Evolutionary conservation across 2,888 invertebrate genomes (phyloP).

Genomic region (Fabriciana adippe): DNA sequence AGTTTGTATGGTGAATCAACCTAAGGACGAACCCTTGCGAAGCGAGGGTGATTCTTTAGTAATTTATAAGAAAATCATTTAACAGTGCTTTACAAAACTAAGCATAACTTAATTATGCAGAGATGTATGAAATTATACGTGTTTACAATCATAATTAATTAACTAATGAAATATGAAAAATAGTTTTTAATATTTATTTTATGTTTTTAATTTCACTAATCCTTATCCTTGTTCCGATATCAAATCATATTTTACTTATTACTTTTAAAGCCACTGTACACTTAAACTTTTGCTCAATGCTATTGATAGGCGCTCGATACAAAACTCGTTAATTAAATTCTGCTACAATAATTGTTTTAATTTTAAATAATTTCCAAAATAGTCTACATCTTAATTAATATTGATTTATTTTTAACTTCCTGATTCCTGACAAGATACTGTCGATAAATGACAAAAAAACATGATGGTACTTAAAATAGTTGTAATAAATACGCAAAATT

Average conservation of each 20-base stretch:
- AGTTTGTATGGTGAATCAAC: too few relatives aligned
- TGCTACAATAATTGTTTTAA: not conserved
- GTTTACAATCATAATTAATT: too few relatives aligned
- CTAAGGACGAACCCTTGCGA: too few relatives aligned
- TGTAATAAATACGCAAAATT: not conserved
- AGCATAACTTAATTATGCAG: too few relatives aligned
- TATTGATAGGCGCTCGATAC: conserved; percentile 22
- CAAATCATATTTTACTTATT: conserved; percentile 7
- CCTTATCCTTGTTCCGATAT: not conserved
- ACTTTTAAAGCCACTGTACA: conserved; percentile 12
- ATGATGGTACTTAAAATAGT: not conserved
- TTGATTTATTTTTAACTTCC: not conserved
- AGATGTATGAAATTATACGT: too few relatives aligned
- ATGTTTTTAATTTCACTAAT: too few relatives aligned
- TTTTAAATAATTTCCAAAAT: conserved; percentile 2
- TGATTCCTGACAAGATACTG: not conserved
- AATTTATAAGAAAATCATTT: too few relatives aligned
- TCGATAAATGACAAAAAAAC: not conserved
- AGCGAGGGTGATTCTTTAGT: too few relatives aligned
- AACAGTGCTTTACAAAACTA: too few relatives aligned
- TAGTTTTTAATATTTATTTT: too few relatives aligned
- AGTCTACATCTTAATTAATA: conserved; percentile 1
- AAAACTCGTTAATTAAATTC: not conserved
- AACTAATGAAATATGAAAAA: too few relatives aligned
- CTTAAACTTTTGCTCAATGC: conserved; percentile 15